phyloP scores from a whole-genome alignment of 2,888 invertebrate genomes.

The Heliconius hortense region DNA sequence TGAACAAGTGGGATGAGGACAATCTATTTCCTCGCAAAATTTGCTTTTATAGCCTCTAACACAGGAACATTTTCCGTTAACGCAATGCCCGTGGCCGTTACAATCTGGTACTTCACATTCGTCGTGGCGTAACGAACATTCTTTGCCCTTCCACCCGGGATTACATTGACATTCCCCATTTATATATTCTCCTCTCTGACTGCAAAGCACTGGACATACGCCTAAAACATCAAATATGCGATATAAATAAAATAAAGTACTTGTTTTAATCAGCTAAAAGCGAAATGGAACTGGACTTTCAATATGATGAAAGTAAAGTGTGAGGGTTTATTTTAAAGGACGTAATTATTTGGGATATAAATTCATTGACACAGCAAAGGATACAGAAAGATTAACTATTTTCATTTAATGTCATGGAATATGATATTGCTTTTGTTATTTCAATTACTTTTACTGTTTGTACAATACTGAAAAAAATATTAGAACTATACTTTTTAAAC shows the following conservation, averaged over 20 bases:
- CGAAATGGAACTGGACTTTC: background rate
- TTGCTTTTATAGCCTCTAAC: conserved; percentile 96
- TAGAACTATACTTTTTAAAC: too few species aligned
- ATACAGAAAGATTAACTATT: background rate
- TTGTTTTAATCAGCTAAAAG: background rate
- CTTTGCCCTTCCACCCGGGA: conserved; percentile 98
- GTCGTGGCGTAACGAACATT: conserved; percentile 96
- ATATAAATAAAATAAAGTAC: background rate
- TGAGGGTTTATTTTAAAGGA: background rate
- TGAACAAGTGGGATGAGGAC: conserved; percentile 96
- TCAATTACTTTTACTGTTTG: background rate
- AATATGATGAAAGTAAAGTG: conserved; percentile 8
- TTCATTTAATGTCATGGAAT: background rate
- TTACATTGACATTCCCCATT: conserved; percentile 98
- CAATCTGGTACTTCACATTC: conserved; percentile 98
- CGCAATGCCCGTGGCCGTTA: conserved; percentile 97
- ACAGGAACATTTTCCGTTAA: conserved; percentile 97
- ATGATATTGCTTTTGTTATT: background rate
- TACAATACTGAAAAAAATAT: background rate
- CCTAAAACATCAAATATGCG: conserved; percentile 75
- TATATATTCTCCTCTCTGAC: conserved; percentile 97
- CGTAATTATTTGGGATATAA: background rate
- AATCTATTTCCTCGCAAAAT: conserved; percentile 96
- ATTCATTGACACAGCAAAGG: background rate
- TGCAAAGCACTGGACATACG: conserved; percentile 98